Evolutionary conservation across 64 coral and sea anemone genomes (phyloP).

Genomic region (Anthopleura sola): DNA sequence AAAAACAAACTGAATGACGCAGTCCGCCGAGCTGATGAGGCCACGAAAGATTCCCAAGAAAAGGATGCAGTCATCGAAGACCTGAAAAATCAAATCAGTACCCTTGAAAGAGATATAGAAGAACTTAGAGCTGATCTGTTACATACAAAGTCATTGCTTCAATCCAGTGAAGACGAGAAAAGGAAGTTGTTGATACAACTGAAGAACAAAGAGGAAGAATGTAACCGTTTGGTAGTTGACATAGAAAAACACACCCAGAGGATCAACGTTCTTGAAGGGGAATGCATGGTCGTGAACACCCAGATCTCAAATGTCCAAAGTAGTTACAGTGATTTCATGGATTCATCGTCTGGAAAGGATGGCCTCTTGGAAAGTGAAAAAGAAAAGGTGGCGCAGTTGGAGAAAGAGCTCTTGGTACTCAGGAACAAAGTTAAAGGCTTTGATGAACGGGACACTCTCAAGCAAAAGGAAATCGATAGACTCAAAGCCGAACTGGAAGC

Average conservation of each 20-base stretch:
- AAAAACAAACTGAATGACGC: slow-evolving; percentile 68
- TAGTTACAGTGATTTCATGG: slow-evolving; percentile 78
- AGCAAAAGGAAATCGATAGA: slow-evolving; percentile 76
- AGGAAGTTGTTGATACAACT: slow-evolving; percentile 46
- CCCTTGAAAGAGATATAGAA: slow-evolving; percentile 72
- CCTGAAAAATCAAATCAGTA: slow-evolving; percentile 50
- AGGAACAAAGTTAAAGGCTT: slow-evolving; percentile 59
- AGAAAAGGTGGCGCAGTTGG: slow-evolving; percentile 59
- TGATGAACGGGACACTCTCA: slow-evolving; percentile 55
- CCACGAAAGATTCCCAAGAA: slow-evolving; percentile 53
- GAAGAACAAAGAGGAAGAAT: slow-evolving; percentile 73
- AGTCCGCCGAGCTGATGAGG: slow-evolving; percentile 60
- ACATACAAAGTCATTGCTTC: slow-evolving; percentile 62
- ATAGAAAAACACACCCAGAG: slow-evolving; percentile 63
- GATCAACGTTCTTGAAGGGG: slow-evolving; percentile 76
- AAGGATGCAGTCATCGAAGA: slow-evolving; percentile 80
- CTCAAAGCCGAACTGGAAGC: slow-evolving; percentile 85
- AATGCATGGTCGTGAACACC: slow-evolving; percentile 64
- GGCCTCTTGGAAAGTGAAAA: slow-evolving; percentile 52
- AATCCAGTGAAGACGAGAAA: slow-evolving; percentile 67
- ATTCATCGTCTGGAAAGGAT: slow-evolving; percentile 49
- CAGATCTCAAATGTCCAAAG: slow-evolving; percentile 67
- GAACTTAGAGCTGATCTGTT: slow-evolving; percentile 73
- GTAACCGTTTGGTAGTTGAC: slow-evolving; percentile 59
- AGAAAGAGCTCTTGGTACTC: slow-evolving; percentile 56